phyloP scores from a whole-genome alignment of 1,140 invertebrate genomes.

The Limonius californicus region DNA sequence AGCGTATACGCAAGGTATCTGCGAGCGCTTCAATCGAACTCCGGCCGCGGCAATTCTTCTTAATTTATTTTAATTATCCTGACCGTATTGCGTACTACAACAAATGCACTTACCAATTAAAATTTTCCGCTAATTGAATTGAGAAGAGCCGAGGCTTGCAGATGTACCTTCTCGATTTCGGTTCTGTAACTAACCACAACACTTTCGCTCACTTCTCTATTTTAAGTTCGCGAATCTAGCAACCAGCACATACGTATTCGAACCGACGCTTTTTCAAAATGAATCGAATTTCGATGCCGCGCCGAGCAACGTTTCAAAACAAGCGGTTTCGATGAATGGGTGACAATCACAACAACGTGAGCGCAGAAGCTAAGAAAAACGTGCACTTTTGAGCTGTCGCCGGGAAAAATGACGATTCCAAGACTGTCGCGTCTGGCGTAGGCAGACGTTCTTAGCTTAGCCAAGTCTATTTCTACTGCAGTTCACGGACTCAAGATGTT shows the following conservation, averaged over 20 bases:
- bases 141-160: neutral
- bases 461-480: constrained; percentile 19
- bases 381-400: neutral
- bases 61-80: neutral
- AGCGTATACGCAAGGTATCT: neutral
- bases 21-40: neutral
- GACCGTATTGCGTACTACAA: neutral
- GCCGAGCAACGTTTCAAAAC: neutral
- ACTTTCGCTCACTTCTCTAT: neutral
- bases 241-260: neutral
- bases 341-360: neutral
- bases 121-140: constrained; percentile 1
- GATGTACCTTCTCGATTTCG: neutral
- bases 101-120: constrained; percentile 8
- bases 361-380: neutral
- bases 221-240: neutral
- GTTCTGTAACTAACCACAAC: constrained; percentile 2
- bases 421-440: constrained; percentile 11
- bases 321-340: neutral
- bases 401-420: constrained; percentile 9
- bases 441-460: constrained; percentile 8
- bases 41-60: neutral
- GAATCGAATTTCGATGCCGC: neutral
- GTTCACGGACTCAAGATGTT: constrained; percentile 11
- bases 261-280: neutral